phyloP scores from a whole-genome alignment of 2,797 vertebrate species.

The Rhinella marina region DNA sequence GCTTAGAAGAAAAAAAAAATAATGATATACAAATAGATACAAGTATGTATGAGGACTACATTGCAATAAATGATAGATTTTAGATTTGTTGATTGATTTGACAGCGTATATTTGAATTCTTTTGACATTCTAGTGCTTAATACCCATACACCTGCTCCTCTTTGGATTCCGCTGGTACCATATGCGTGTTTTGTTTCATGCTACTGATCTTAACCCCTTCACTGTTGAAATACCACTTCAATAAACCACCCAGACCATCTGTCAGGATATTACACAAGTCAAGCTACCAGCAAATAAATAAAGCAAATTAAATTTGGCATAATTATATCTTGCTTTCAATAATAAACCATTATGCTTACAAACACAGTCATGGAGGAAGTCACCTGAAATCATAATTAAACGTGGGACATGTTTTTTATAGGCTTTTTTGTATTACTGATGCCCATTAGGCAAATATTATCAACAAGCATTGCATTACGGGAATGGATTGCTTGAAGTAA shows the following conservation, averaged over 20 bases:
- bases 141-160: slow-evolving; percentile 44
- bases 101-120: slow-evolving; percentile 7
- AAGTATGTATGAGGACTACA: background rate
- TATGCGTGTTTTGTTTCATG: slow-evolving; percentile 30
- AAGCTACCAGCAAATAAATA: slow-evolving; percentile 27
- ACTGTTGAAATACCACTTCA: slow-evolving; percentile 13
- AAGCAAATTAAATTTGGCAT: slow-evolving; percentile 36
- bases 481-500: slow-evolving; percentile 47
- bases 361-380: slow-evolving; percentile 30
- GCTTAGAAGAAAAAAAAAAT: background rate
- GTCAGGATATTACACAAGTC: slow-evolving; percentile 39
- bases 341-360: slow-evolving; percentile 35
- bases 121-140: slow-evolving; percentile 23
- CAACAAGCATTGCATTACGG: slow-evolving; percentile 40
- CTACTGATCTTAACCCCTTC: slow-evolving; percentile 51
- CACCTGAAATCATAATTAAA: slow-evolving; percentile 47
- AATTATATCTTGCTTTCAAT: slow-evolving; percentile 31
- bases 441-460: slow-evolving; percentile 52
- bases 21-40: background rate
- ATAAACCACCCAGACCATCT: slow-evolving; percentile 42
- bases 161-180: slow-evolving; percentile 35
- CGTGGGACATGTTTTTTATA: slow-evolving; percentile 44
- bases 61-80: background rate
- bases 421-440: slow-evolving; percentile 23
- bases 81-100: background rate